Conservation (phyloP, 2,797 vertebrate species). For the Yasuhikotakia modesta region DNA sequence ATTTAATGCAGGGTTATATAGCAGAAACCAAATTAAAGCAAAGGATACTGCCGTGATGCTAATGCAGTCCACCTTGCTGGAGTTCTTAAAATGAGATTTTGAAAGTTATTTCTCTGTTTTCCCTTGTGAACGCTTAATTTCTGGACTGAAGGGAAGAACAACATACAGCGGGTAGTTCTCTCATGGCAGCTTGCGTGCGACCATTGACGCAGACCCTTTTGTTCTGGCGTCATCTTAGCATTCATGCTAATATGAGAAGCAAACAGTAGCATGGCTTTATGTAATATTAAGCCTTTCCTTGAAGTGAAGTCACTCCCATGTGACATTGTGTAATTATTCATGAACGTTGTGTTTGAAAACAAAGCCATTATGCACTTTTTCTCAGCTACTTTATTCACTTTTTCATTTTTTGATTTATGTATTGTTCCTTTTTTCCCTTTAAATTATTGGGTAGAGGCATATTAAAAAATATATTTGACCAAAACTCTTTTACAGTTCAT, state of each 20-base stretch:
- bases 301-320: constrained; percentile 84
- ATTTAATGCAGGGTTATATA: constrained; percentile 39
- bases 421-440: not conserved
- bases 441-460: not conserved
- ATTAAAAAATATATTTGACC: not conserved
- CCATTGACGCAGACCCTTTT: constrained; percentile 53
- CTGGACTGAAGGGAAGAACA: constrained; percentile 34
- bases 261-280: constrained; percentile 73
- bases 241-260: constrained; percentile 53
- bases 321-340: constrained; percentile 87
- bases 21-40: constrained; percentile 42
- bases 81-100: constrained; percentile 47
- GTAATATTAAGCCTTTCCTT: constrained; percentile 87
- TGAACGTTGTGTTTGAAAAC: constrained; percentile 85
- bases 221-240: constrained; percentile 76
- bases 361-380: constrained; percentile 85
- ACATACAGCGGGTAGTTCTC: constrained; percentile 31
- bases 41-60: constrained; percentile 2
- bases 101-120: constrained; percentile 29
- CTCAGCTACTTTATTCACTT: constrained; percentile 70
- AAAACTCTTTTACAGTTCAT: not conserved
- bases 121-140: constrained; percentile 14
- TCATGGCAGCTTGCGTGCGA: constrained; percentile 39
- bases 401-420: constrained; percentile 38
- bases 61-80: constrained; percentile 11